Base-by-base conservation (phyloP, 2,888 invertebrate species). In the Phrixothrix hirtus region DNA sequence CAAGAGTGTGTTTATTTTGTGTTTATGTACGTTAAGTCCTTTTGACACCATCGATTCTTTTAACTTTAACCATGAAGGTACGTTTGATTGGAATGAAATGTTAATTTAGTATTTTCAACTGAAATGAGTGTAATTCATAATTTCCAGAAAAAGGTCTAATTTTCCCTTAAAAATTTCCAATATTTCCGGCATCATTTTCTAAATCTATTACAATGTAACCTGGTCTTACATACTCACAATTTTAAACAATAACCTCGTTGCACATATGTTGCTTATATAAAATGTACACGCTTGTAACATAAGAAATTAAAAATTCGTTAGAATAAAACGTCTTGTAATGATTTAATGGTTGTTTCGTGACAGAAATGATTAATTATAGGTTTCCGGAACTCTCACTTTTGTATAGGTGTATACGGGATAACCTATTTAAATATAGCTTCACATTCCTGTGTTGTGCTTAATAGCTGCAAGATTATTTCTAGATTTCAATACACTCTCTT, bases 1-100 rank as follows among this genome's bases (percentile, higher is more conserved):
- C 25, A 35, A 37, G 30, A 37, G 43, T 37, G 31, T 34, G 21
- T 50, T 27, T 51, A 44, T 43, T 37, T 30, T 14, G 36, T 29
- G 15, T 36, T 35, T 10, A 31, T 42, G 15, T 37, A 41, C 36
- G 30, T 51, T 45, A 41, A 52, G 34, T 14, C 12, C 2, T 13
- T 3, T 10, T 14, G 9, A 11, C 31, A 14, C 4, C 11, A 3
- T 11, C 13, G 12, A 2, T 32, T 21, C 3, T 21, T 21, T 21
- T 21, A 21, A 21, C 5, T 32, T 35, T 17, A 11, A 35, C 15
- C 10, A 35, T 10, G 15, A 35, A 12, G 31, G 31, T 31, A 11
- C 13, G 31, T 31, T 2, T 31, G 7, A 11, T 9, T 34, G 15
- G 31, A 4, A 12, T 4, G 31, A 12, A 5, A 5, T 21, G 3